Evolutionary conservation across 2,113 vertebrate genomes (phyloP).

Genomic region (Lota lota): DNA sequence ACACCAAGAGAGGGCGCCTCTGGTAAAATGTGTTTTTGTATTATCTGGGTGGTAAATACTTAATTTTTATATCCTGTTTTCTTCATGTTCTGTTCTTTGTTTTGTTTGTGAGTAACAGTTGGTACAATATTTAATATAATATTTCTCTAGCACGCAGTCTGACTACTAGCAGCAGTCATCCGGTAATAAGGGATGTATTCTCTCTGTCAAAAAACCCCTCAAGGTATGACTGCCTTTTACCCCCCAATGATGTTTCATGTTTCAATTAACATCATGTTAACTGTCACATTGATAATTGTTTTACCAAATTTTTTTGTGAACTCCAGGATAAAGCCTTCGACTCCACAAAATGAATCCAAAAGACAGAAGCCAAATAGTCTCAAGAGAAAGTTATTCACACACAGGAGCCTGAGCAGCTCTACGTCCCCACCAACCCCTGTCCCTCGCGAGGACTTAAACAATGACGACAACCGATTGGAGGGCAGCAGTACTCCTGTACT

Average conservation of each 20-base stretch:
- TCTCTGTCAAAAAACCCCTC: slow-evolving; percentile 31
- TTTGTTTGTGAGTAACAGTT: neutral
- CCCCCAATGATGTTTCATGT: too few species aligned
- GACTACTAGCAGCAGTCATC: slow-evolving; percentile 33
- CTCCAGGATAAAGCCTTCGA: slow-evolving; percentile 14
- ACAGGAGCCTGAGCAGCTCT: neutral
- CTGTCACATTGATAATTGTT: neutral
- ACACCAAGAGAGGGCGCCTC: too few species aligned
- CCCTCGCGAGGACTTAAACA: neutral
- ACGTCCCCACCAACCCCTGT: neutral
- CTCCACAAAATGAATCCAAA: neutral
- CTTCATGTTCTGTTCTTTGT: neutral
- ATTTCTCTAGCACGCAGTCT: slow-evolving; percentile 41
- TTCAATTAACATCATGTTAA: too few species aligned
- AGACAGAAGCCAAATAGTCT: neutral
- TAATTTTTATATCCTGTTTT: neutral
- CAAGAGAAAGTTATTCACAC: neutral
- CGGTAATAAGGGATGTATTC: slow-evolving; percentile 52
- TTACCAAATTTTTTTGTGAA: neutral
- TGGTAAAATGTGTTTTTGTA: neutral
- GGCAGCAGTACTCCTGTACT: neutral
- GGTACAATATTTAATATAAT: neutral
- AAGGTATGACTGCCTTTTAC: slow-evolving; percentile 43
- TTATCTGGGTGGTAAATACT: neutral
- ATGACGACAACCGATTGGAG: neutral